Percentiles rank a stretch among this genome's conserved stretches.
Conservation (phyloP, 2,888 invertebrate species). For the Melanotus villosus region DNA sequence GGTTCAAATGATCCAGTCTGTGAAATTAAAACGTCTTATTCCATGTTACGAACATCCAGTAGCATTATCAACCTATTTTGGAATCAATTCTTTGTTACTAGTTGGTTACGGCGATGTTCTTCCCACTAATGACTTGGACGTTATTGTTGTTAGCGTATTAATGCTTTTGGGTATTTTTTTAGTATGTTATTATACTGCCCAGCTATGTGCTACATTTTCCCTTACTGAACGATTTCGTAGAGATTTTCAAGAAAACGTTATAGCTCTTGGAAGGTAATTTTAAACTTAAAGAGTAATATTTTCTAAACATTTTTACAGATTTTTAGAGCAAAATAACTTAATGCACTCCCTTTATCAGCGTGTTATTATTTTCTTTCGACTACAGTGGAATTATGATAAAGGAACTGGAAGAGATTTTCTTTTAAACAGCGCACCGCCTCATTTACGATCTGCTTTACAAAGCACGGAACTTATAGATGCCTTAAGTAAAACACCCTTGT, state of each 20-base stretch:
- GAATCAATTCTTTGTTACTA: neutral
- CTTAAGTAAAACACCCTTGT: slow-evolving; percentile 15
- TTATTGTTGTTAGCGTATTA: neutral
- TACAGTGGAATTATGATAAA: slow-evolving; percentile 32
- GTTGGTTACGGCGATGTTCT: slow-evolving; percentile 27
- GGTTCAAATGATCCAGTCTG: slow-evolving; percentile 2
- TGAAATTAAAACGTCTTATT: neutral
- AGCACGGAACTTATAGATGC: slow-evolving; percentile 16
- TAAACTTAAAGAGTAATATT: too few relatives aligned
- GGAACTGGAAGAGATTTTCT: slow-evolving; percentile 21
- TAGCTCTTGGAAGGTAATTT: slow-evolving; percentile 29
- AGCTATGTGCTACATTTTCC: slow-evolving; percentile 21
- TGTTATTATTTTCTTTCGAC: slow-evolving; percentile 21
- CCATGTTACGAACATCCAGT: slow-evolving; percentile 26
- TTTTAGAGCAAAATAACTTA: slow-evolving; percentile 12
- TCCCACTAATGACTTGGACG: slow-evolving; percentile 2
- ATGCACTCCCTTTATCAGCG: slow-evolving; percentile 5
- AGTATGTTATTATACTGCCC: slow-evolving; percentile 22
- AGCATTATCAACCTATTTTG: slow-evolving; percentile 22
- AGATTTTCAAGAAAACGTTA: slow-evolving; percentile 26
- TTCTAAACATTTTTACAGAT: slow-evolving; percentile 10
- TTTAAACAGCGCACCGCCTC: slow-evolving; percentile 7
- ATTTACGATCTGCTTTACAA: slow-evolving; percentile 23
- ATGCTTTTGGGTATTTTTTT: slow-evolving; percentile 10
- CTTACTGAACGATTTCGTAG: slow-evolving; percentile 6